phyloP scores from a whole-genome alignment of 2,113 vertebrate genomes.

The Istiophorus platypterus region DNA sequence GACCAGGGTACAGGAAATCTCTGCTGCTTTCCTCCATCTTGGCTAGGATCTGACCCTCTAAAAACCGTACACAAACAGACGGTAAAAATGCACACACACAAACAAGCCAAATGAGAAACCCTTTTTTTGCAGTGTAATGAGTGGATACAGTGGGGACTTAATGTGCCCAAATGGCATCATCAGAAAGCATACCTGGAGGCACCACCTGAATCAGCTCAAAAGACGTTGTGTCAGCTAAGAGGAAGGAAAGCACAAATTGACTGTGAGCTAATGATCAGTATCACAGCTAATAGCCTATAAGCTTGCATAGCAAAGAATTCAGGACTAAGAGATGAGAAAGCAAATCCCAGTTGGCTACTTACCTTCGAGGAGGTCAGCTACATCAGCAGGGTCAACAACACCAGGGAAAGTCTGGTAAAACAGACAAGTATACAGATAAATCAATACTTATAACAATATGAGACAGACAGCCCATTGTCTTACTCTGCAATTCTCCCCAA shows the following conservation, averaged over 20 bases:
- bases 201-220: conserved; percentile 94
- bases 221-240: conserved; percentile 91
- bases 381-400: conserved; percentile 91
- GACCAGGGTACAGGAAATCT: conserved; percentile 92
- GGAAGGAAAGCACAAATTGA: conserved; percentile 69
- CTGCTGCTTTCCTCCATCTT: conserved; percentile 89
- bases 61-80: conserved; percentile 29
- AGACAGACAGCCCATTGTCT: conserved; percentile 34
- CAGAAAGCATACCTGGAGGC: conserved; percentile 90
- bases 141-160: conserved; percentile 36
- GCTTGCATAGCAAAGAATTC: conserved; percentile 61
- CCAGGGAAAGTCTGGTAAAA: conserved; percentile 86
- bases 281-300: conserved; percentile 68
- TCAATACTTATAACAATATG: conserved; percentile 68
- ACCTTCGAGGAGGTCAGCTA: conserved; percentile 92
- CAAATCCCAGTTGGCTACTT: conserved; percentile 75
- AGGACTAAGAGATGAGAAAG: conserved; percentile 65
- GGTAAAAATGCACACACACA: conserved; percentile 25
- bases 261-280: conserved; percentile 69
- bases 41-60: conserved; percentile 90
- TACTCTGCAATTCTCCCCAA: conserved; percentile 10
- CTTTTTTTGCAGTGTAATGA: conserved; percentile 54
- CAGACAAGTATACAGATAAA: conserved; percentile 62
- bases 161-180: conserved; percentile 61
- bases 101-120: conserved; percentile 40